A percentile compares a stretch with the other conserved stretches of the same genome.
These are phyloP conservation scores for Otocyon megalotis DNA, from an alignment of 2,113 vertebrate species.

Conservation along the genomic window DNA sequence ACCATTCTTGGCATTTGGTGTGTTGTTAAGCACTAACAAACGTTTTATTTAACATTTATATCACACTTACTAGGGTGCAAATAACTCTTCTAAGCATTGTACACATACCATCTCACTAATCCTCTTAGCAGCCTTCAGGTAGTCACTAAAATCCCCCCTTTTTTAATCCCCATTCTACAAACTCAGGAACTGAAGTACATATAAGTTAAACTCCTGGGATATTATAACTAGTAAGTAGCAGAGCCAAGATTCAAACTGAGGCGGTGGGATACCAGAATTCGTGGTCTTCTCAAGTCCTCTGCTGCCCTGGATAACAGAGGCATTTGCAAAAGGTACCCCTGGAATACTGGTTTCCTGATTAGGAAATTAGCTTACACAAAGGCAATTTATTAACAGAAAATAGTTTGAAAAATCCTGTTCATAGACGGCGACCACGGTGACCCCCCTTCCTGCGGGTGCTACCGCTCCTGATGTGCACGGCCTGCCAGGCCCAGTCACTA, in stretches of 20 bases:
- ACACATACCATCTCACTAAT: neutral
- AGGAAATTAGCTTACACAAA: no score
- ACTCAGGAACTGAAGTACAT: neutral
- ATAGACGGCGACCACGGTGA: no score
- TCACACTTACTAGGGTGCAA: neutral
- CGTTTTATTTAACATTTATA: neutral
- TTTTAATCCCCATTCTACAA: neutral
- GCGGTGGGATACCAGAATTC: fast-evolving
- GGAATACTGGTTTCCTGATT: neutral
- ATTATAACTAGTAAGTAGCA: neutral
- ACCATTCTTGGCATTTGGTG: neutral
- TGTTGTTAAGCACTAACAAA: neutral
- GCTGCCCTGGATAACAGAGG: neutral
- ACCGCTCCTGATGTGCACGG: neutral
- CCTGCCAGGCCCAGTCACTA: neutral
- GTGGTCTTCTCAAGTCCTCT: neutral
- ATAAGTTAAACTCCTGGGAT: neutral
- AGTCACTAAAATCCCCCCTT: neutral
- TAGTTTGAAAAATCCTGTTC: no score
- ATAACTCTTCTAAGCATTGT: neutral
- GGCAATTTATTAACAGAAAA: no score
- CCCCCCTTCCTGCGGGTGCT: no score
- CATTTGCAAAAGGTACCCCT: neutral
- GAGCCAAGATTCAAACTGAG: neutral
- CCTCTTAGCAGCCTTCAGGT: neutral